These are phyloP conservation scores for Coelopa frigida DNA, from an alignment of 1,140 invertebrate species.

Conservation along the genomic window DNA sequence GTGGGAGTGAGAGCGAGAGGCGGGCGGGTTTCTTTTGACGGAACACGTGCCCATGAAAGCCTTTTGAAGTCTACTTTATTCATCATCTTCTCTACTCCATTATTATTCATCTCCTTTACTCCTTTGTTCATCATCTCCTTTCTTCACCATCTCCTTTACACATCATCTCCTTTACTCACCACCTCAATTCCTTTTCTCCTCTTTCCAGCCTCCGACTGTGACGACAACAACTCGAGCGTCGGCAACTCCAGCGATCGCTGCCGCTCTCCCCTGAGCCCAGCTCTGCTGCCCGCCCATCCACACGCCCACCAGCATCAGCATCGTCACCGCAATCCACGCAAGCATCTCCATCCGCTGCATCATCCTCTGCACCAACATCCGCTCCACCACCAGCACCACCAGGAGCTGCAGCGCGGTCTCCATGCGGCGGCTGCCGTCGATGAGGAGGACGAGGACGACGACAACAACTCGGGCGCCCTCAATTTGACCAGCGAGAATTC, in stretches of 20 bases:
- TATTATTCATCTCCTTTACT: slow-evolving; percentile 1
- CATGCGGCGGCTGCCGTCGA: slow-evolving; percentile 19
- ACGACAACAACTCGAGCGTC: slow-evolving; percentile 39
- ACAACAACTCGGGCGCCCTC: slow-evolving; percentile 33
- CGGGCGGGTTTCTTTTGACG: slow-evolving; percentile 5
- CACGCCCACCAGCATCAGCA: slow-evolving; percentile 2
- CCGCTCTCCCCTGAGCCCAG: slow-evolving; percentile 28
- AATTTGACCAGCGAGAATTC: slow-evolving; percentile 40
- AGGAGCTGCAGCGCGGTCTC: slow-evolving; percentile 12
- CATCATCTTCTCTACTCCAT: not conserved
- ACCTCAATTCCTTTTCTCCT: slow-evolving; percentile 4
- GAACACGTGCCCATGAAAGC: slow-evolving; percentile 10
- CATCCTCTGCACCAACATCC: slow-evolving; percentile 12
- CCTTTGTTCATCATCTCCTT: slow-evolving; percentile 2
- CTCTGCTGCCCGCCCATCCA: slow-evolving; percentile 18
- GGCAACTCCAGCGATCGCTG: slow-evolving; percentile 40
- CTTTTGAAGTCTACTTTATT: slow-evolving; percentile 2
- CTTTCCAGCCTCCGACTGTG: slow-evolving; percentile 35
- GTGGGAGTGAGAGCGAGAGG: slow-evolving; percentile 1
- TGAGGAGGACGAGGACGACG: slow-evolving; percentile 34
- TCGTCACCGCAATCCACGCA: slow-evolving; percentile 10
- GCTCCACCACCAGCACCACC: slow-evolving; percentile 7
- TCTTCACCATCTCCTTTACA: not conserved
- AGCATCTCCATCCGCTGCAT: slow-evolving; percentile 19
- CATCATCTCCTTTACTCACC: not conserved